phyloP scores from a whole-genome alignment of 2,888 invertebrate genomes.

The Hypomecis punctinalis region DNA sequence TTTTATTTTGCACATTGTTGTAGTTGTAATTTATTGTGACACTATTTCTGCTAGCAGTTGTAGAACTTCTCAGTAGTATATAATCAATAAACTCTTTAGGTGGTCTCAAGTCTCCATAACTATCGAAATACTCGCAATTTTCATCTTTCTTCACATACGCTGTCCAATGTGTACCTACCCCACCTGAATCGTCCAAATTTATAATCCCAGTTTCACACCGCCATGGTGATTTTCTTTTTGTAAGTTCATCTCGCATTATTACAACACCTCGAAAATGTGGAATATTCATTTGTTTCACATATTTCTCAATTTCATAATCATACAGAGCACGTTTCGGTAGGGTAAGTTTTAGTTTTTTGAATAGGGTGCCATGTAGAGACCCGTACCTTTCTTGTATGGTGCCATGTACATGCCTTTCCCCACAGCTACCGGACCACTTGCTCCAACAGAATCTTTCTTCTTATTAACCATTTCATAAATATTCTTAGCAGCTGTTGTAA shows the following conservation, averaged over 20 bases:
- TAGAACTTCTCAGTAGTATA: no score
- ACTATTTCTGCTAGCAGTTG: no score
- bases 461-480: no score
- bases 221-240: background rate
- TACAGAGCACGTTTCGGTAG: no score
- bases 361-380: background rate
- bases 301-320: conserved; percentile 6
- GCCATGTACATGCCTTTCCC: conserved; percentile 20
- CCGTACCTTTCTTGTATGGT: conserved; percentile 17
- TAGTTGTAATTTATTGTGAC: no score
- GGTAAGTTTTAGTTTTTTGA: conserved; percentile 26
- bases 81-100: conserved; percentile 10
- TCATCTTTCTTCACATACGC: conserved; percentile 15
- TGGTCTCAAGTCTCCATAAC: conserved; percentile 23
- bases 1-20: no score
- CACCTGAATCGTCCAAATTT: conserved; percentile 10
- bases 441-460: conserved; percentile 2
- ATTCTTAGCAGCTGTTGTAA: no score
- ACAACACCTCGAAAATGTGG: conserved; percentile 29
- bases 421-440: background rate
- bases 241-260: conserved; percentile 6
- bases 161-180: conserved; percentile 24
- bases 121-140: conserved; percentile 26
- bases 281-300: no score
- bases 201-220: conserved; percentile 8